Conservation (phyloP, 2,113 vertebrate species). For the Toxostoma redivivum region DNA sequence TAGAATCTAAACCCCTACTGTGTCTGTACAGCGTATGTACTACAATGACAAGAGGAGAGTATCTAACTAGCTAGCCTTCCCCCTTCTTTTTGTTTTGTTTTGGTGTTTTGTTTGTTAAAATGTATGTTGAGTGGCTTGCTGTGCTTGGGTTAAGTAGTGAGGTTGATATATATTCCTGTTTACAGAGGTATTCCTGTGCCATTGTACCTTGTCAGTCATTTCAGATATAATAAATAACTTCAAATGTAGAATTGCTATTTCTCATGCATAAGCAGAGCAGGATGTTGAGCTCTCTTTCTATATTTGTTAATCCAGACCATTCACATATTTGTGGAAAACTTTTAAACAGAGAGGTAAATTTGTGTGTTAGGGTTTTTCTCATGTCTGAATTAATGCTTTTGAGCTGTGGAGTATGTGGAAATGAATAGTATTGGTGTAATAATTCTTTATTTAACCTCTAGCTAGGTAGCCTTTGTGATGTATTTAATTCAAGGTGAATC, state of each 20-base stretch:
- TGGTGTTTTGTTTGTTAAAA: background rate
- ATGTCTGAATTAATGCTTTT: background rate
- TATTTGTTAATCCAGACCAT: background rate
- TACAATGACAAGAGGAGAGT: background rate
- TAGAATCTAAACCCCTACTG: background rate
- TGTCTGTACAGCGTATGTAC: background rate
- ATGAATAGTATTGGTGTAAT: background rate
- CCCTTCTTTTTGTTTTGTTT: background rate
- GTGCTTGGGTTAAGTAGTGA: background rate
- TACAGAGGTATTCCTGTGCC: background rate
- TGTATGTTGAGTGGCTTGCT: background rate
- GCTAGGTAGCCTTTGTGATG: background rate
- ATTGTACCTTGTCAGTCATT: background rate
- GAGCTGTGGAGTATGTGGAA: background rate
- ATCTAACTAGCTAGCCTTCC: background rate
- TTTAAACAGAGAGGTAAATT: background rate
- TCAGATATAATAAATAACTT: background rate
- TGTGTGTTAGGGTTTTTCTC: background rate
- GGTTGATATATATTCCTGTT: background rate
- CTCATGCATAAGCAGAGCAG: background rate
- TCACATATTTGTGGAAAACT: background rate
- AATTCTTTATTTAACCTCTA: background rate
- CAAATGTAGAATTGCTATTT: background rate
- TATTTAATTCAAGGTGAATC: background rate
- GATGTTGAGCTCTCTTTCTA: background rate